A percentile compares a stretch with the other conserved stretches of the same genome.
Evolutionary conservation across 2,888 invertebrate species (phyloP).

Genomic region (Stegana nigrithorax): DNA sequence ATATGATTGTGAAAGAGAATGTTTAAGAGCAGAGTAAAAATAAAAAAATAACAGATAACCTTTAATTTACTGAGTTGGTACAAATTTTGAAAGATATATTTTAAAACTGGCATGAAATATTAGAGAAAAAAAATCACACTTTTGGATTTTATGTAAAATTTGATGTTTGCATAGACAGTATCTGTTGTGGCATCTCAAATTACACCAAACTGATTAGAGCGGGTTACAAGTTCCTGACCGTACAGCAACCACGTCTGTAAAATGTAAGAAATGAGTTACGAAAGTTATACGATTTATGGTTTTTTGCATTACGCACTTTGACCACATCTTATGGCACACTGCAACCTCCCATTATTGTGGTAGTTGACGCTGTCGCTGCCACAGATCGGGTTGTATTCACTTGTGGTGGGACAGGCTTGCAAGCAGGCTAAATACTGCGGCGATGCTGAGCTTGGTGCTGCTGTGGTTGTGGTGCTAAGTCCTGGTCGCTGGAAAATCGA

Average conservation of each 20-base stretch:
- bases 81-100: no score
- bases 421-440: conserved; percentile 53
- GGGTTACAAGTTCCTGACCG: conserved; percentile 30
- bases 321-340: conserved; percentile 63
- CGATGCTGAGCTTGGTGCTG: conserved; percentile 42
- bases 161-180: no score
- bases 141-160: no score
- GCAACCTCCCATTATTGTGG: conserved; percentile 54
- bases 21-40: no score
- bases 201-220: no score
- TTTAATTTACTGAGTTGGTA: no score
- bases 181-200: no score
- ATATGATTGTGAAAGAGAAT: no score
- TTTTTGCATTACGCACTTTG: conserved; percentile 44
- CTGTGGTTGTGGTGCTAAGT: conserved; percentile 1
- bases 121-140: no score
- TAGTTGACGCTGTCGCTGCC: conserved; percentile 62
- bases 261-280: not conserved
- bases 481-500: no score
- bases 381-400: conserved; percentile 67
- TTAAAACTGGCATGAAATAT: no score
- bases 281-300: not conserved
- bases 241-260: conserved; percentile 27
- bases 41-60: no score
- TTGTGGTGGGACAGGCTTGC: conserved; percentile 53